Percentiles rank a stretch among this genome's conserved stretches.
phyloP scores from a whole-genome alignment of 1,140 invertebrate genomes.

The Zaprionus capensis region DNA sequence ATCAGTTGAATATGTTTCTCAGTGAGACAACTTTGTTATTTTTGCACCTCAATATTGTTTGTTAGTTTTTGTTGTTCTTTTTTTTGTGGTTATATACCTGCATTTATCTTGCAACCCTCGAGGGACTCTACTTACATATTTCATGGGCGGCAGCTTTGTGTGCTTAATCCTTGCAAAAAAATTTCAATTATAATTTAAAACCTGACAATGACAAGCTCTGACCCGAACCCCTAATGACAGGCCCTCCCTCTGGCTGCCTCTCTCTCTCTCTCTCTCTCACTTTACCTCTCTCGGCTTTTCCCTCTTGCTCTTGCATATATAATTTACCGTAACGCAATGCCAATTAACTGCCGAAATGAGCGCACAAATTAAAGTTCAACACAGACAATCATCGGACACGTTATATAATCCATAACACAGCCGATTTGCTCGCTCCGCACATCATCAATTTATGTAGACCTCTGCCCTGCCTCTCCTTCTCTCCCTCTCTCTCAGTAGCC shows the following conservation, averaged over 20 bases:
- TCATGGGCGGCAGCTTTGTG: not conserved
- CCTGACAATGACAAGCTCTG: constrained; percentile 55
- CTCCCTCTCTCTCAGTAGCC: not conserved
- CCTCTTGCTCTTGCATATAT: constrained; percentile 44
- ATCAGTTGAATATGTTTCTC: constrained; percentile 26
- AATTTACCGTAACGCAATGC: constrained; percentile 47
- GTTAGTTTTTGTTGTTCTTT: not conserved
- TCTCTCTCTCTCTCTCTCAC: not conserved
- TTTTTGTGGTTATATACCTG: constrained; percentile 5
- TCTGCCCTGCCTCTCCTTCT: not conserved
- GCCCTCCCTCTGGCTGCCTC: not conserved
- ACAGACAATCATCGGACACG: constrained; percentile 8
- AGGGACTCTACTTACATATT: not conserved
- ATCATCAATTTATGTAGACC: constrained; percentile 57
- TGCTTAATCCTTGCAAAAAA: constrained; percentile 31
- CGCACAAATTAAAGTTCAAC: constrained; percentile 63
- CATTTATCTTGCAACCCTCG: constrained; percentile 10
- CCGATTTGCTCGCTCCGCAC: constrained; percentile 58
- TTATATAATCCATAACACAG: constrained; percentile 59
- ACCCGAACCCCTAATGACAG: constrained; percentile 55
- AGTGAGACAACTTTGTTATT: constrained; percentile 23
- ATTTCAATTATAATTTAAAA: constrained; percentile 66
- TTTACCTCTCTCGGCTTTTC: not conserved
- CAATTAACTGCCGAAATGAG: constrained; percentile 58
- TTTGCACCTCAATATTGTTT: not conserved